Evolutionary conservation across 2,888 invertebrate species (phyloP), one percentile per base, ranked within the genome.

Genomic region (Drosophila anceps): DNA sequence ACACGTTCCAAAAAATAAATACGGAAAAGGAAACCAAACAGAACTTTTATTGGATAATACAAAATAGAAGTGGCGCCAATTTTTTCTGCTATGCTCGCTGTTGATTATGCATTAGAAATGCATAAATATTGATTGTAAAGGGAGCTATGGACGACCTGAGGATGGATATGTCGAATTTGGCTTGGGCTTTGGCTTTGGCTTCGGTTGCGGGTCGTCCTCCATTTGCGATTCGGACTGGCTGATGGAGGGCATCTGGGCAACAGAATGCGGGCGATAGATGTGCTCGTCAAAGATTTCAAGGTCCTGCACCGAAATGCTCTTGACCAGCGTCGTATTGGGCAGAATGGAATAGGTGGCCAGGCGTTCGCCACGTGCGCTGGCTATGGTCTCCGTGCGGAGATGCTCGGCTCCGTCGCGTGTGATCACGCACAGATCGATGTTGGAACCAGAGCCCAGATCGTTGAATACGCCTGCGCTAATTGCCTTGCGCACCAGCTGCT

Each of bases 391-490:
- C 37, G 98, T 97, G 75, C 98, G 95, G 68, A 97, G 93, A 91
- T 97, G 97, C 66, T 97, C 96, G 12, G 96, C 96, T 13, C 95
- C 94, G 29, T 96, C 96, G 81, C 96, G 96, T 7, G 97, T 96
- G 87, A 99, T 98, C 18, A 99, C 95, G 92, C 98, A 98, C 57
- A 99, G 93, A 93, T 99, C 99, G 27, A 99, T 96, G 93, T 98
- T 98, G 31, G 98, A 98, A 53, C 99, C 99, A 53, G 99, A 99
- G 20, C 98, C 98, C 87, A 99, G 95, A 93, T 99, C 99, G 93
- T 99, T 98, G 93, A 98, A 98, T 86, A 99, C 98, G 94, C 99
- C 99, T 86, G 98, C 98, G 57, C 97, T 96, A 90, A 99, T 98
- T 0, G 98, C 99, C 94, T 98, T 96, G 46, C 98, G 95, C 0